A percentile compares a stretch with the other conserved stretches of the same genome.
Conservation (phyloP, 2,797 vertebrate genomes). For the Lacerta agilis region DNA sequence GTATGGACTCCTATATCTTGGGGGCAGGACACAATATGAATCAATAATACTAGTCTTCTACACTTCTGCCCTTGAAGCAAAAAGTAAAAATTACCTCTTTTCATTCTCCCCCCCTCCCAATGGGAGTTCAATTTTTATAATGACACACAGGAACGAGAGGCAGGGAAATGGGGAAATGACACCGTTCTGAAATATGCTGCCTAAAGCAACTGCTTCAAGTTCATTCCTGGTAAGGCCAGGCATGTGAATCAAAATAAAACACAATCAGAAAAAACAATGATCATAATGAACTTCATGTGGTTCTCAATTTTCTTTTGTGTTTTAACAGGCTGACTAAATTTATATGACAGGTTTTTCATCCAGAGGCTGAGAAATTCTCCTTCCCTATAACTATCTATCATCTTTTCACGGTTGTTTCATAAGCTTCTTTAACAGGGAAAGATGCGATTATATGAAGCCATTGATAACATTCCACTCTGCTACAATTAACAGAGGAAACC, state of each 20-base stretch:
- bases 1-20: neutral
- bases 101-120: neutral
- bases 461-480: slow-evolving; percentile 45
- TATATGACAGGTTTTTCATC: slow-evolving; percentile 12
- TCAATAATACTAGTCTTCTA: neutral
- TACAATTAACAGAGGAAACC: slow-evolving; percentile 40
- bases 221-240: neutral
- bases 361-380: slow-evolving; percentile 17
- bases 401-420: slow-evolving; percentile 50
- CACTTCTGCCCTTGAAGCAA: neutral
- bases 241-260: neutral
- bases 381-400: slow-evolving; percentile 9
- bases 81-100: neutral
- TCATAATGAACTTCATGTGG: neutral
- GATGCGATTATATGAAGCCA: slow-evolving; percentile 36
- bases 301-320: slow-evolving; percentile 1
- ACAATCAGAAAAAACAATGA: neutral
- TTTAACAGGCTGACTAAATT: slow-evolving; percentile 18
- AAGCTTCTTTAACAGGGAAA: slow-evolving; percentile 42
- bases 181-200: neutral
- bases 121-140: neutral
- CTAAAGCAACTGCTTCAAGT: neutral
- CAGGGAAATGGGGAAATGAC: neutral
- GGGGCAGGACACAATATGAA: neutral
- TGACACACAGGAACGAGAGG: neutral